Percentiles rank a stretch among this genome's conserved stretches.
These are phyloP conservation scores for Vireo griseus DNA, from an alignment of 2,797 vertebrate species.

Conservation along the genomic window DNA sequence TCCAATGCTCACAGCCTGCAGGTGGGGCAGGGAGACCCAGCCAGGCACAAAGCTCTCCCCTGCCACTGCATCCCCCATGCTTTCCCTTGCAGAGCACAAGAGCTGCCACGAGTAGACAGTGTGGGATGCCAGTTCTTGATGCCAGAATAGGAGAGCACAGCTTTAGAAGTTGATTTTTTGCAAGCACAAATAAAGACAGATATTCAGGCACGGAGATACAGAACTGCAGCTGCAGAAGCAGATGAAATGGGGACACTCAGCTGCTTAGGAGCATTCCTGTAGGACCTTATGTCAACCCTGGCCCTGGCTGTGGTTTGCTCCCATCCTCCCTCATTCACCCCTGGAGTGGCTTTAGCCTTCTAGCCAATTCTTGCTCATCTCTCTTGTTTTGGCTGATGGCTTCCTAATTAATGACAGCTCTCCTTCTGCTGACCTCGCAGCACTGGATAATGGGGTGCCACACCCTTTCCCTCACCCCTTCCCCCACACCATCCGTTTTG, in stretches of 20 bases:
- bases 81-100: accelerated
- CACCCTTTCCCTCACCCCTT: neutral
- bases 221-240: neutral
- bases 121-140: neutral
- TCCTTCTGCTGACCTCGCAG: neutral
- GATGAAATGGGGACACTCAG: neutral
- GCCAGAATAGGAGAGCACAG: neutral
- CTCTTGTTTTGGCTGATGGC: neutral
- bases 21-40: neutral
- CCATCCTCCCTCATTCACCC: neutral
- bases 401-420: neutral
- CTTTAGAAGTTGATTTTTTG: neutral
- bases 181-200: neutral
- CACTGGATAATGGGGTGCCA: neutral
- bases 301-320: neutral
- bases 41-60: neutral
- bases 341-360: neutral
- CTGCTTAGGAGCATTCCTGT: neutral
- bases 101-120: neutral
- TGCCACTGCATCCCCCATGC: accelerated
- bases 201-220: neutral
- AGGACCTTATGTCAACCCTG: neutral
- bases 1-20: accelerated
- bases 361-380: neutral
- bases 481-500: neutral